phyloP scores from a whole-genome alignment of 2,888 invertebrate genomes.

The Chorisops tibialis region DNA sequence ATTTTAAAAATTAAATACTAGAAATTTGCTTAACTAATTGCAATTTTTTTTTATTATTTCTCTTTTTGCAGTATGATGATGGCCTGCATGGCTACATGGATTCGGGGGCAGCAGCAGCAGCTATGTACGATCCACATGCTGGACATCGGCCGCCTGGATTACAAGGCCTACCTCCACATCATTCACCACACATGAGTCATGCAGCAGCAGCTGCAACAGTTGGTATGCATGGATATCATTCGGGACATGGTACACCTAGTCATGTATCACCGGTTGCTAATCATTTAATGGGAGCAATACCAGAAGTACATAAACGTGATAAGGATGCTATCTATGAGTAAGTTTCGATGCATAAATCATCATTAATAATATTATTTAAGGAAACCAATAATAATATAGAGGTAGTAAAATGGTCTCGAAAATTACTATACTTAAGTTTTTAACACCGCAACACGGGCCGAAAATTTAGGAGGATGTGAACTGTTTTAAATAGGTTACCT shows the following conservation, averaged over 20 bases:
- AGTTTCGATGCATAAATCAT: slow-evolving; percentile 53
- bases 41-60: not conserved
- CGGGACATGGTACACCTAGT: slow-evolving; percentile 62
- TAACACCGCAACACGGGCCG: slow-evolving; percentile 16
- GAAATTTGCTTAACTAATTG: not conserved
- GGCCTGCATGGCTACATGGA: slow-evolving; percentile 92
- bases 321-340: slow-evolving; percentile 99
- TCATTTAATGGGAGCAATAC: slow-evolving; percentile 81
- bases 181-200: slow-evolving; percentile 77
- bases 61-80: slow-evolving; percentile 83
- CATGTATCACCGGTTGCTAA: slow-evolving; percentile 79
- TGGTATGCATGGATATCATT: slow-evolving; percentile 58
- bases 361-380: too few species aligned
- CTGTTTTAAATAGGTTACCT: slow-evolving; percentile 20
- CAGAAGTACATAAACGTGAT: slow-evolving; percentile 94
- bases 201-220: slow-evolving; percentile 61
- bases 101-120: slow-evolving; percentile 58
- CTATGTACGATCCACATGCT: slow-evolving; percentile 75
- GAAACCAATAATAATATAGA: too few species aligned
- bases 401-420: slow-evolving; percentile 26
- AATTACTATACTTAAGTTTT: slow-evolving; percentile 36
- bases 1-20: not conserved
- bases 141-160: slow-evolving; percentile 59
- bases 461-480: slow-evolving; percentile 28
- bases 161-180: slow-evolving; percentile 67